phyloP scores from a whole-genome alignment of 1,140 invertebrate species.

The Ceratoteleas bidentatus region DNA sequence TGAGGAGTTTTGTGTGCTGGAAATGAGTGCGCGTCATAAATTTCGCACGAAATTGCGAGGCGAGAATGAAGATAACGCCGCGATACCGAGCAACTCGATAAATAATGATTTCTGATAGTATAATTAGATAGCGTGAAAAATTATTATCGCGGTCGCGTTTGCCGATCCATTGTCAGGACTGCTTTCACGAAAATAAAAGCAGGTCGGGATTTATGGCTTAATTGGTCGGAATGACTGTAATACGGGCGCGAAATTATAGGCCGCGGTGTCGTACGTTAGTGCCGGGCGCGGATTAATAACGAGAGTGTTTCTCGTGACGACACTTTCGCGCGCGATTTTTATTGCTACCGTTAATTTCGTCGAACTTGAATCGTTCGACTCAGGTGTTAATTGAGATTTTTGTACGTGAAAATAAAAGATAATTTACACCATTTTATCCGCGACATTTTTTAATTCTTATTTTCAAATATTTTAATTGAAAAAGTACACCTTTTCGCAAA shows the following conservation, averaged over 20 bases:
- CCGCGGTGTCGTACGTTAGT: constrained; percentile 35
- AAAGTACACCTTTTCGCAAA: too few species aligned
- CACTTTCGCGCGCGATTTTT: constrained; percentile 32
- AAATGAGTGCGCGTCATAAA: constrained; percentile 15
- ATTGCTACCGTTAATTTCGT: constrained; percentile 5
- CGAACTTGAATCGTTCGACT: neutral
- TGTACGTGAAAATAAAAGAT: neutral
- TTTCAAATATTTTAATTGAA: too few species aligned
- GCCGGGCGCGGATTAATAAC: constrained; percentile 45
- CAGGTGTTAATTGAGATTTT: neutral
- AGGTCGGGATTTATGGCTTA: constrained; percentile 62
- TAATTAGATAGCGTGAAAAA: constrained; percentile 58
- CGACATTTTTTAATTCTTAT: too few species aligned
- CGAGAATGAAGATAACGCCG: constrained; percentile 38
- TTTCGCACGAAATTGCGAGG: constrained; percentile 28
- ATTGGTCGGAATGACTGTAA: constrained; percentile 62
- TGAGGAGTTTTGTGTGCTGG: too few species aligned
- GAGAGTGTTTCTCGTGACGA: constrained; percentile 41
- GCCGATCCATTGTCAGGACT: constrained; percentile 51
- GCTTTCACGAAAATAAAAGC: constrained; percentile 60
- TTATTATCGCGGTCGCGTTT: constrained; percentile 52
- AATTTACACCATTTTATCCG: too few species aligned
- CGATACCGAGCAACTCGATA: constrained; percentile 50
- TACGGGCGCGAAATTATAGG: constrained; percentile 58
- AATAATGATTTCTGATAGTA: constrained; percentile 59